A percentile compares a stretch with the other conserved stretches of the same genome.
Conservation (phyloP, 2,797 vertebrate genomes). For the Monodelphis domestica region DNA sequence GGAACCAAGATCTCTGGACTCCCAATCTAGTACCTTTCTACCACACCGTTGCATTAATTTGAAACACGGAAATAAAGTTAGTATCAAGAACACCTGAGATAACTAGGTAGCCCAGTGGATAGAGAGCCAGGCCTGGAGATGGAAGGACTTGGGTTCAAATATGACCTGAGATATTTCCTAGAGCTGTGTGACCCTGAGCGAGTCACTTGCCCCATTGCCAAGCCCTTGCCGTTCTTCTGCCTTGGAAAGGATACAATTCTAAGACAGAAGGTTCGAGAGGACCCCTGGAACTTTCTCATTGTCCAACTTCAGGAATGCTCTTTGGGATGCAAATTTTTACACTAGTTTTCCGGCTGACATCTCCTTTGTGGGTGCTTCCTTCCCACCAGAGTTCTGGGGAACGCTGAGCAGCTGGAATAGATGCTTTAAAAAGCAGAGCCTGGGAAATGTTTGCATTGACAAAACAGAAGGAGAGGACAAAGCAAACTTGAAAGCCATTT, state of each 20-base stretch:
- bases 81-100: no score
- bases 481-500: conserved; percentile 13
- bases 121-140: no score
- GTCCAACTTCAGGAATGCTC: neutral
- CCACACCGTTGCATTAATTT: neutral
- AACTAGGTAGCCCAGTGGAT: no score
- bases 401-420: neutral
- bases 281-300: no score
- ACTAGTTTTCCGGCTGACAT: neutral
- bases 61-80: neutral
- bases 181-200: no score
- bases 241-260: no score
- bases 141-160: no score
- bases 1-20: neutral
- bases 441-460: conserved; percentile 12
- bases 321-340: neutral
- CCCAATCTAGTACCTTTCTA: no score
- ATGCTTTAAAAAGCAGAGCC: conserved; percentile 37
- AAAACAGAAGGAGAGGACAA: conserved; percentile 32
- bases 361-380: neutral
- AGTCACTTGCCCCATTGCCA: no score
- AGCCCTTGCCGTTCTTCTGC: no score
- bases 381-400: neutral
- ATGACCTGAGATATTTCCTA: no score
- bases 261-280: no score